Evolutionary conservation across 2,797 vertebrate species (phyloP).

Genomic region (Aplochiton taeniatus): DNA sequence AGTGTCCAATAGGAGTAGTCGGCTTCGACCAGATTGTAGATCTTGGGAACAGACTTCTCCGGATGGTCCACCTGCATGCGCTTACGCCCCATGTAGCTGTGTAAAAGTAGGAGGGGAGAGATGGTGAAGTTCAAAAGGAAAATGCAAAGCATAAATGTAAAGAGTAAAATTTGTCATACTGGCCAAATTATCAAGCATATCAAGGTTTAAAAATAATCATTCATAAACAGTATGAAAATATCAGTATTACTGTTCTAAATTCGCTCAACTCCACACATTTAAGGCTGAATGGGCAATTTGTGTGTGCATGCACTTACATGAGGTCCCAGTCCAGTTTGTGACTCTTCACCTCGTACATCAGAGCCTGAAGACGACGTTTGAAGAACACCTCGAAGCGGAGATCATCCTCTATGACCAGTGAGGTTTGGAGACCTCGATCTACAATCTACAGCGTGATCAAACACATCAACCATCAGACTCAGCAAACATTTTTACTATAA

Average conservation of each 20-base stretch:
- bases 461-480: too few relatives aligned
- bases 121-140: background rate
- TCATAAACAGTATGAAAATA: too few relatives aligned
- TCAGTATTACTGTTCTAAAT: too few relatives aligned
- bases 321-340: conserved; percentile 88
- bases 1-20: conserved; percentile 95
- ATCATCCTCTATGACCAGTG: conserved; percentile 90
- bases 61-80: conserved; percentile 91
- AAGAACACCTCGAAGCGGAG: conserved; percentile 94
- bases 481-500: too few relatives aligned
- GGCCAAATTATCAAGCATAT: too few relatives aligned
- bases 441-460: conserved; percentile 67
- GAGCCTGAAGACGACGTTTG: conserved; percentile 85
- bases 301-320: conserved; percentile 74
- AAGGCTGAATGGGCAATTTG: too few relatives aligned
- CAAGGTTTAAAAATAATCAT: too few relatives aligned
- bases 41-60: conserved; percentile 84
- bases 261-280: too few relatives aligned
- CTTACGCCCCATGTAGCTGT: conserved; percentile 91
- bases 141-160: background rate
- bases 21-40: conserved; percentile 88
- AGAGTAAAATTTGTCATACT: too few relatives aligned
- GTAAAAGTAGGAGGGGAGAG: background rate
- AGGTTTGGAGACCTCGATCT: conserved; percentile 74
- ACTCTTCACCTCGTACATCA: conserved; percentile 82